Percentiles rank a stretch among this genome's conserved stretches.
Conservation (phyloP, 2,113 vertebrate species). For the Elephantulus edwardii region DNA sequence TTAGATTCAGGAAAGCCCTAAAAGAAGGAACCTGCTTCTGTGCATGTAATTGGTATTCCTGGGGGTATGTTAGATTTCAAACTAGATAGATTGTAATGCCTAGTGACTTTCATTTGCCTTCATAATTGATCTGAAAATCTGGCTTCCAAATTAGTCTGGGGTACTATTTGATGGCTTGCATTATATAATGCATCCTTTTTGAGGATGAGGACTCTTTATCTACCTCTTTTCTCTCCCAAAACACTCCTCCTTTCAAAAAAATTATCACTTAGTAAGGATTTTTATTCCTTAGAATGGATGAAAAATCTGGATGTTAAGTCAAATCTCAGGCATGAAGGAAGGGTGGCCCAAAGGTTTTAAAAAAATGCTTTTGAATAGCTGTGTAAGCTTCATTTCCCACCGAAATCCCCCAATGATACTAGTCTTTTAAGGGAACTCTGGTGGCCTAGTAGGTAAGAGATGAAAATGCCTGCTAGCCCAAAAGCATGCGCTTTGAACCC, state of each 20-base stretch:
- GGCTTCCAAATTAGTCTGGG: constrained; percentile 4
- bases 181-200: constrained; percentile 2
- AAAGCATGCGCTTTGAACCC: no score
- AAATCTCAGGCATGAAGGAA: background rate
- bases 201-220: background rate
- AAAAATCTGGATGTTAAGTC: background rate
- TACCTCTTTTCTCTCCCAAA: background rate
- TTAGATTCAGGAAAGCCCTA: constrained; percentile 36
- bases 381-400: background rate
- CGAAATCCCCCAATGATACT: constrained; percentile 27
- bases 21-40: constrained; percentile 12
- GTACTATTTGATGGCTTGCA: background rate
- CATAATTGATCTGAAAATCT: constrained; percentile 3
- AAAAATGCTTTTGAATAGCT: constrained; percentile 6
- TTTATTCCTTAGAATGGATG: background rate
- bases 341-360: background rate
- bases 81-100: background rate
- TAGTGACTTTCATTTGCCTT: background rate
- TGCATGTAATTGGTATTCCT: background rate
- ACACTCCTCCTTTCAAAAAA: background rate
- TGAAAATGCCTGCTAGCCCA: no score
- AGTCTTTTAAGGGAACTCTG: no score
- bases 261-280: background rate
- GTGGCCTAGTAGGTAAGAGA: no score
- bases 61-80: background rate